phyloP scores from a whole-genome alignment of 2,113 vertebrate genomes.

The Leiothrix lutea region DNA sequence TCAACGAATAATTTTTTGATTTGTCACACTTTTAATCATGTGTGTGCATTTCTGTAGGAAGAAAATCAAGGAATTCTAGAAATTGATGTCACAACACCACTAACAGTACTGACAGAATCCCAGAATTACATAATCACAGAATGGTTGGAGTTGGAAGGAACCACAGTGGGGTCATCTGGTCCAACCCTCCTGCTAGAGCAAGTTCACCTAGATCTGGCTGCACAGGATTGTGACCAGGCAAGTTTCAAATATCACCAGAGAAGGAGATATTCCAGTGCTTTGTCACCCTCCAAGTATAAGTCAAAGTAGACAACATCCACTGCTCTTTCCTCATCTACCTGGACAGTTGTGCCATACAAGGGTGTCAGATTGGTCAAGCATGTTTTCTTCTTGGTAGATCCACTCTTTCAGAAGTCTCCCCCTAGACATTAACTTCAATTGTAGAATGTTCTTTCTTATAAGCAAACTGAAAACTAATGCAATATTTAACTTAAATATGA shows the following conservation, averaged over 20 bases:
- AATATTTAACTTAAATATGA: constrained; percentile 47
- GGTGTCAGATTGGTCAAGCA: not conserved
- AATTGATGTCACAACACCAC: not conserved
- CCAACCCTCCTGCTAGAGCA: not conserved
- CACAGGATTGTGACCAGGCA: not conserved
- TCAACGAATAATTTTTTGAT: not conserved
- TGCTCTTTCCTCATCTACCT: not conserved
- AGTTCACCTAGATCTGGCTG: not conserved
- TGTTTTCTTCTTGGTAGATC: not conserved
- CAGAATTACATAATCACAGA: not conserved
- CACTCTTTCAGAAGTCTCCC: not conserved
- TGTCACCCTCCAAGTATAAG: not conserved
- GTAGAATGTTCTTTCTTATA: constrained; percentile 27
- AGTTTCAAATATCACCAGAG: not conserved
- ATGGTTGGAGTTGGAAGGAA: not conserved
- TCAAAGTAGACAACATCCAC: not conserved
- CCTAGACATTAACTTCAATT: constrained; percentile 26
- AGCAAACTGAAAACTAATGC: constrained; percentile 46
- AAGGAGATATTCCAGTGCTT: not conserved
- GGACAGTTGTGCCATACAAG: accelerated
- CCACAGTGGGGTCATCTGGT: not conserved
- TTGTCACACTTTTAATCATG: not conserved
- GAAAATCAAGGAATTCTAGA: constrained; percentile 6
- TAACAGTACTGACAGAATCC: not conserved
- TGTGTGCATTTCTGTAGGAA: not conserved